Percentiles rank a stretch among this genome's conserved stretches.
These are phyloP conservation scores for Aplysina aerophoba DNA, from an alignment of 37 sponge, comb jelly and placozoan species.

Conservation along the genomic window DNA sequence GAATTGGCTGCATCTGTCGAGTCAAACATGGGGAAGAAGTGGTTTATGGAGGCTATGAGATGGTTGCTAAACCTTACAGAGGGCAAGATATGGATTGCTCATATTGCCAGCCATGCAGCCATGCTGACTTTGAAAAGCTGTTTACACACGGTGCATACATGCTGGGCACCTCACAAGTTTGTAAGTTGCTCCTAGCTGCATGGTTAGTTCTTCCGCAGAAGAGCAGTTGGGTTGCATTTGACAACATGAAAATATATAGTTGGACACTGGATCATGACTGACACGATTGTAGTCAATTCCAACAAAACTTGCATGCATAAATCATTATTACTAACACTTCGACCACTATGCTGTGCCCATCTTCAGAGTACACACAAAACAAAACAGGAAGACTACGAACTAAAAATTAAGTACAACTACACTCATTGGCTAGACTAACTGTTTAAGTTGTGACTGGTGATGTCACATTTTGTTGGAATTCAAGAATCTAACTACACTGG, in stretches of 20 bases:
- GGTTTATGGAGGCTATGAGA: not conserved
- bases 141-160: not conserved
- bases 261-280: conserved; percentile 8
- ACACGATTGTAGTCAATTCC: not conserved
- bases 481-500: too few relatives aligned
- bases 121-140: conserved; percentile 1
- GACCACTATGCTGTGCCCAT: too few relatives aligned
- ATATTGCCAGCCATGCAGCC: not conserved
- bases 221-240: not conserved
- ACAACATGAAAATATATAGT: not conserved
- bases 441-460: too few relatives aligned
- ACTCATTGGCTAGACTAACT: too few relatives aligned
- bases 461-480: too few relatives aligned
- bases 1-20: not conserved
- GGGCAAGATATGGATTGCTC: conserved; percentile 10
- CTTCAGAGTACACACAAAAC: too few relatives aligned
- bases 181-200: not conserved
- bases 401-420: too few relatives aligned
- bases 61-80: conserved; percentile 16
- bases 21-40: not conserved
- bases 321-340: too few relatives aligned
- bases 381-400: too few relatives aligned
- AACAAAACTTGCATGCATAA: too few relatives aligned
- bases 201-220: not conserved
- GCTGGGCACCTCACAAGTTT: not conserved